Evolutionary conservation across 2,888 invertebrate species (phyloP).

Genomic region (Tethea ocularis): DNA sequence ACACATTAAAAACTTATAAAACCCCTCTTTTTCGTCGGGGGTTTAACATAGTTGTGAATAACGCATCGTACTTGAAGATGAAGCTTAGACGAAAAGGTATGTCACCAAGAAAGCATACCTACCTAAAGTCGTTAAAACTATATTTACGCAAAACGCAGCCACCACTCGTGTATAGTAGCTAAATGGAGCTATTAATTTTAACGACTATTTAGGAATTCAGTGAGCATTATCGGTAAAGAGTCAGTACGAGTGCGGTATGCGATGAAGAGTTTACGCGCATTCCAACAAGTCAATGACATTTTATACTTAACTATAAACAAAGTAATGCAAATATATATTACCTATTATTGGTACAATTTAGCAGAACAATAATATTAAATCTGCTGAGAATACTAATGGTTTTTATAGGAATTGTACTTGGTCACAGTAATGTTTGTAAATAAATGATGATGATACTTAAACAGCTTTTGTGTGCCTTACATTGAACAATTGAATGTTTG

Average conservation of each 20-base stretch:
- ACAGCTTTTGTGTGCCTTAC: no score
- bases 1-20: no score
- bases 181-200: slow-evolving; percentile 62
- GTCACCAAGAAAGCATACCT: neutral
- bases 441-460: no score
- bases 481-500: no score
- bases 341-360: neutral
- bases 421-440: neutral
- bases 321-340: slow-evolving; percentile 18
- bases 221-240: slow-evolving; percentile 43
- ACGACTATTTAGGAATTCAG: slow-evolving; percentile 58
- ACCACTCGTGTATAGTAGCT: slow-evolving; percentile 27
- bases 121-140: slow-evolving; percentile 9
- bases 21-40: no score
- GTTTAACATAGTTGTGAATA: no score
- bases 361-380: neutral
- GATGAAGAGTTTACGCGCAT: slow-evolving; percentile 46
- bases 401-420: neutral
- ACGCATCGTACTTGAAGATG: neutral
- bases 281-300: slow-evolving; percentile 47
- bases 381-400: neutral
- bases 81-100: slow-evolving; percentile 2
- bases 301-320: slow-evolving; percentile 39
- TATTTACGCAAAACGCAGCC: slow-evolving; percentile 20
- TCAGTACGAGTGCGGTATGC: slow-evolving; percentile 35